Evolutionary conservation across 2,888 invertebrate genomes (phyloP).

Genomic region (Hirudinaria manillensis): DNA sequence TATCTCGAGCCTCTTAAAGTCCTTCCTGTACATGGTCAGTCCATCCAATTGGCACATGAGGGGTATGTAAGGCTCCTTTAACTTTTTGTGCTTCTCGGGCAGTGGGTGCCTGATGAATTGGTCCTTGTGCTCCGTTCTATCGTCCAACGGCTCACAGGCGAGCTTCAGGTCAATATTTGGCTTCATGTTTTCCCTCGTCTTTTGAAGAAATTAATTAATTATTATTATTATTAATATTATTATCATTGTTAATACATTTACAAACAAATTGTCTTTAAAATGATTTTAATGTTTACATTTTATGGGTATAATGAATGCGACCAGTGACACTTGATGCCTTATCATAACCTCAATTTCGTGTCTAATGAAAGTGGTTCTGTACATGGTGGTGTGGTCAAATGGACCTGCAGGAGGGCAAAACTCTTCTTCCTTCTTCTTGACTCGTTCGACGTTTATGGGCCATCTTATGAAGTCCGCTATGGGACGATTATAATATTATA

Average conservation of each 20-base stretch:
- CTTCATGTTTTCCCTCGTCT: slow-evolving; percentile 21
- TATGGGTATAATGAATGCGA: too few relatives aligned
- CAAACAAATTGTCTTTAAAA: too few relatives aligned
- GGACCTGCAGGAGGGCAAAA: not conserved
- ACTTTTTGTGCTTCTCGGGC: not conserved
- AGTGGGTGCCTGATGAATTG: slow-evolving; percentile 27
- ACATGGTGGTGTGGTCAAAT: slow-evolving; percentile 23
- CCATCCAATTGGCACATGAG: slow-evolving; percentile 16
- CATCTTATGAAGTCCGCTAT: slow-evolving; percentile 26
- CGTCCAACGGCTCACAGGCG: slow-evolving; percentile 11
- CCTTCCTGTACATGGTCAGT: slow-evolving; percentile 23
- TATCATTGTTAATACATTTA: too few relatives aligned
- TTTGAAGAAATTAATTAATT: not conserved
- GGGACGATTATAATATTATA: not conserved
- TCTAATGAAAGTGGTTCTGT: slow-evolving; percentile 16
- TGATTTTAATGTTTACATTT: too few relatives aligned
- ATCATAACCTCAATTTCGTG: slow-evolving; percentile 15
- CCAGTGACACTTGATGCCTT: too few relatives aligned
- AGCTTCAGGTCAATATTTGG: not conserved
- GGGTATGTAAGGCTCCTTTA: slow-evolving; percentile 12
- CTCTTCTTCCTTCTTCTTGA: slow-evolving; percentile 15
- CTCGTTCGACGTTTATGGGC: slow-evolving; percentile 5
- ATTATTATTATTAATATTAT: too few relatives aligned
- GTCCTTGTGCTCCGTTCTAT: slow-evolving; percentile 23
- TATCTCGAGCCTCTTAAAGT: slow-evolving; percentile 6